A percentile compares a stretch with the other conserved stretches of the same genome.
Conservation (phyloP, 2,113 vertebrate species). For the Sterrhoptilus dennistouni region DNA sequence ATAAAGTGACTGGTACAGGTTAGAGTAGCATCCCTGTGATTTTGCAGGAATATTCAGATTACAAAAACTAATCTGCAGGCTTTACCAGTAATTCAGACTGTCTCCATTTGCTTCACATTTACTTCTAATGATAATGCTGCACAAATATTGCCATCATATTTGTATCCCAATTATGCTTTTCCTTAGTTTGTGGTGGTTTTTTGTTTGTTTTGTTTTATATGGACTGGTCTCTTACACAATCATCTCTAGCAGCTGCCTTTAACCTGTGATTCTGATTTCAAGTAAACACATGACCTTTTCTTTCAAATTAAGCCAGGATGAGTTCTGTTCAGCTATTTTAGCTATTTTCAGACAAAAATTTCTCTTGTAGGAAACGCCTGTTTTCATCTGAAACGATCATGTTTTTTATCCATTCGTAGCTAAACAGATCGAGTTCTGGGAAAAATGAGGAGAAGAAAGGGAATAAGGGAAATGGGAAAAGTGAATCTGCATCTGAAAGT, state of each 20-base stretch:
- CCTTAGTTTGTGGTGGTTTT: background rate
- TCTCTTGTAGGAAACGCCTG: fast-evolving
- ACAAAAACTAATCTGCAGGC: background rate
- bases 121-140: background rate
- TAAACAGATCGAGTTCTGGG: slow-evolving; percentile 80
- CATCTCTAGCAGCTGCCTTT: background rate
- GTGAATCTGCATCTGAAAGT: slow-evolving; percentile 70
- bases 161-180: background rate
- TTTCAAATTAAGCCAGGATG: background rate
- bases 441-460: slow-evolving; percentile 84
- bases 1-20: background rate
- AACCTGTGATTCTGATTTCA: background rate
- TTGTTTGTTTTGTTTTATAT: background rate
- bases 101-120: background rate
- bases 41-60: background rate
- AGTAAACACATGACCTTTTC: background rate
- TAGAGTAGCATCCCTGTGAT: background rate
- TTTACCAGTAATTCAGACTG: background rate
- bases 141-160: background rate
- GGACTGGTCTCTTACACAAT: background rate
- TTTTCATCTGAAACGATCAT: background rate
- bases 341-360: background rate
- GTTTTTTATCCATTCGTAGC: slow-evolving; percentile 51
- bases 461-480: slow-evolving; percentile 69
- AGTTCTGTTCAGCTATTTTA: background rate